Evolutionary conservation across 53 echinoderm and acorn worm species (phyloP).

Genomic region (Echinarachnius parma): DNA sequence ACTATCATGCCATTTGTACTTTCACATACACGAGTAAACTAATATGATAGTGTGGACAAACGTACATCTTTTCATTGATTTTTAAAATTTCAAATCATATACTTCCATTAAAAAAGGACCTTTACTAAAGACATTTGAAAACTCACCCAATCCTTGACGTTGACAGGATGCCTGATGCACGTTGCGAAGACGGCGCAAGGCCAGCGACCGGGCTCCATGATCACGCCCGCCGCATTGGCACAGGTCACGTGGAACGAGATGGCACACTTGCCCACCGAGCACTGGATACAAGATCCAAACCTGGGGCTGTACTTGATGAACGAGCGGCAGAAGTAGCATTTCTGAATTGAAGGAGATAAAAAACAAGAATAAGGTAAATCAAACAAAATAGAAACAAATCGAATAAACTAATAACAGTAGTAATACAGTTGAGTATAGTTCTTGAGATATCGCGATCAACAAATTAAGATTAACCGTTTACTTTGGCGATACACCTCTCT

Average conservation of each 20-base stretch:
- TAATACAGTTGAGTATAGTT: too few species aligned
- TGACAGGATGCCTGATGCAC: conserved; percentile 83
- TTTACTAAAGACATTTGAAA: not conserved
- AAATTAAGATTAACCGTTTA: not conserved
- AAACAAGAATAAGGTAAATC: too few species aligned
- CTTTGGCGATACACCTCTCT: too few species aligned
- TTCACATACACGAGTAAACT: too few species aligned
- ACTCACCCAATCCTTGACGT: conserved; percentile 73
- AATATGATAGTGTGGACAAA: too few species aligned
- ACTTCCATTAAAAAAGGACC: too few species aligned
- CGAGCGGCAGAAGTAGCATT: conserved; percentile 94
- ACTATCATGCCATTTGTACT: too few species aligned
- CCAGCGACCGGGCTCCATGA: conserved; percentile 97
- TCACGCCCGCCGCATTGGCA: conserved; percentile 88
- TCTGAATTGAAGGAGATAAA: conserved; percentile 50
- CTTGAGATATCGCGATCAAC: not conserved
- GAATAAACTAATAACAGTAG: too few species aligned
- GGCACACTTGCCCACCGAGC: conserved; percentile 93
- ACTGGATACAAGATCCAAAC: conserved; percentile 88
- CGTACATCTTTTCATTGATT: too few species aligned
- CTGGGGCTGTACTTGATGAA: conserved; percentile 85
- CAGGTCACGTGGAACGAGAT: conserved; percentile 96
- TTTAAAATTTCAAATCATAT: too few species aligned
- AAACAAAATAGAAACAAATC: too few species aligned
- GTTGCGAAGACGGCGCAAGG: conserved; percentile 94